Evolutionary conservation across 2,888 invertebrate genomes (phyloP).

Genomic region (Omphaloscelis lunosa): DNA sequence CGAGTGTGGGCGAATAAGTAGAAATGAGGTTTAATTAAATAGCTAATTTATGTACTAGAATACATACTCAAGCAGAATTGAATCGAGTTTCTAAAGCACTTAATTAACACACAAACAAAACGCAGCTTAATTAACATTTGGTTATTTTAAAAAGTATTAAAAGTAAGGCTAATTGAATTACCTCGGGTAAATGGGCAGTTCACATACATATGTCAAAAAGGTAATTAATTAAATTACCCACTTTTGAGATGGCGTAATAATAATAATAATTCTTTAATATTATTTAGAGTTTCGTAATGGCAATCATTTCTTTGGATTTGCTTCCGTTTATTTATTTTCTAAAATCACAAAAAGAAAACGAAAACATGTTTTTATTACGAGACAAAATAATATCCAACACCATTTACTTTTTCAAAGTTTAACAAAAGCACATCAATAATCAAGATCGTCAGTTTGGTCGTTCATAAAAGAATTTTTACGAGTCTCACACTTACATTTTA

Average conservation of each 20-base stretch:
- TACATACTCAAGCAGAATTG: not conserved
- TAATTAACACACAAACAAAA: conserved; percentile 19
- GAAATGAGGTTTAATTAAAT: conserved; percentile 1
- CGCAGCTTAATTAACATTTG: not conserved
- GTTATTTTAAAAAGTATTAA: not conserved
- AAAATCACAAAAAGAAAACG: not conserved
- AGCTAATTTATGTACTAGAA: not conserved
- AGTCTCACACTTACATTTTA: conserved; percentile 15
- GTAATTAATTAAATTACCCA: not conserved
- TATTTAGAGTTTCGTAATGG: not conserved
- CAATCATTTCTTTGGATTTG: not conserved
- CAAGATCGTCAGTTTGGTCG: not conserved
- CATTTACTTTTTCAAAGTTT: not conserved
- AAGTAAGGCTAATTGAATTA: not conserved
- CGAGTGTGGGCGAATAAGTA: conserved; percentile 10
- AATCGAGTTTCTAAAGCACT: conserved; percentile 3
- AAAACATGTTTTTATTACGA: not conserved
- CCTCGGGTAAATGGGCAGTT: not conserved
- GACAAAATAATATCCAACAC: not conserved
- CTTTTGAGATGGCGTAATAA: not conserved
- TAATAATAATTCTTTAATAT: not conserved
- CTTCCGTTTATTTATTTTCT: not conserved
- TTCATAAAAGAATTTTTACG: conserved; percentile 22
- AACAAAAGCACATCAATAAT: conserved; percentile 1
- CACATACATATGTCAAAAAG: not conserved